Evolutionary conservation across 1,140 invertebrate genomes (phyloP), one percentile per base, ranked within the genome.

Genomic region (Araneus ventricosus): DNA sequence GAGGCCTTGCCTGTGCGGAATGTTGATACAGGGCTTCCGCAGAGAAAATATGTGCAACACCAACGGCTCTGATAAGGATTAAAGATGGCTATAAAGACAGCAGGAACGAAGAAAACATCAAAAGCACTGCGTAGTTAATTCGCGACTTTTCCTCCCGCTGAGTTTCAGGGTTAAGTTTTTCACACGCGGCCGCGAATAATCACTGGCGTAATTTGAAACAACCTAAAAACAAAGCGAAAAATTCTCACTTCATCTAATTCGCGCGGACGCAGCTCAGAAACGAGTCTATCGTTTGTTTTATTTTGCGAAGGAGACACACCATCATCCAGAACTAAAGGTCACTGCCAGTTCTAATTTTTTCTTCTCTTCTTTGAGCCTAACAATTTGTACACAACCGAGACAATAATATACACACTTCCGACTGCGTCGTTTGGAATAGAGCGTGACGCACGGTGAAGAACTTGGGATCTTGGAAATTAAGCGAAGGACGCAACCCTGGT

Each of bases 391-490:
- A 82, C 80, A 82, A 24, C 80, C 22, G 5, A 82, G 79, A 82
- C 79, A 45, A 82, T 45, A 82, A 82, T 52, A 82, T 45, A 24
- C 39, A 27, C 8, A 4, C 80, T 24, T 45, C 37, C 80, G 80
- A 82, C 22, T 82, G 39, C 41, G 41, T 80, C 80, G 20, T 7
- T 52, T 1, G 5, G 39, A 70, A 67, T 70, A 70, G 39, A 20
- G 57, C 14, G 39, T 88, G 86, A 88, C 61, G 14, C 86, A 82
- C 45, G 7, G 22, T 39, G 2, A 37, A 27, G 27, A 37, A 88
- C 57, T 67, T 88, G 61, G 10, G 45, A 4, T 67, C 86, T 88
- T 41, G 37, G 61, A 88, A 88, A 88, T 88, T 88, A 88, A 88
- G 34, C 4, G 59, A 88, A 88, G 86, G 86, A 88, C 61, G 41